These are phyloP conservation scores for Siniperca obscura DNA, from an alignment of 2,797 vertebrate species.

Conservation along the genomic window DNA sequence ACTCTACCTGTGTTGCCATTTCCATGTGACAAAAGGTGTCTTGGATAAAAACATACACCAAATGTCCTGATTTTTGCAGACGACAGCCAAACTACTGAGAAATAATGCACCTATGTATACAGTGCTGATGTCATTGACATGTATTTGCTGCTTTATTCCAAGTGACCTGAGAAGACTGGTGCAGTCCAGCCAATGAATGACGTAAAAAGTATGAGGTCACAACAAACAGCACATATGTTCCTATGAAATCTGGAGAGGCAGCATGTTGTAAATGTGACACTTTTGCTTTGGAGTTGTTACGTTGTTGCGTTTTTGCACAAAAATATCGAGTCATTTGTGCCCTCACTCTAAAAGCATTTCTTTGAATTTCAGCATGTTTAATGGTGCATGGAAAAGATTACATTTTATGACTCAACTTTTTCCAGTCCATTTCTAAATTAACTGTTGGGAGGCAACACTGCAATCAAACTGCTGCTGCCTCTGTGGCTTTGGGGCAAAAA, in stretches of 20 bases:
- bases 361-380: constrained; percentile 59
- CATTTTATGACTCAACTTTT: constrained; percentile 58
- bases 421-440: constrained; percentile 47
- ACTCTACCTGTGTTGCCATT: background rate
- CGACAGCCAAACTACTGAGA: background rate
- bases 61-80: background rate
- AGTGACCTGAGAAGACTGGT: background rate
- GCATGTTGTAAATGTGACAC: constrained; percentile 46
- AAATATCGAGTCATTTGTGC: constrained; percentile 42
- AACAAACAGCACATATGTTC: constrained; percentile 21
- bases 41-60: background rate
- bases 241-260: constrained; percentile 13
- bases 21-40: background rate
- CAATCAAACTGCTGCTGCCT: constrained; percentile 21
- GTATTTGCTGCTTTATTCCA: constrained; percentile 5
- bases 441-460: constrained; percentile 5
- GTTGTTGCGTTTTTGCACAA: constrained; percentile 20
- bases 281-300: constrained; percentile 5
- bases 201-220: constrained; percentile 4
- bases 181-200: constrained; percentile 8
- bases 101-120: background rate
- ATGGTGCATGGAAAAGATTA: constrained; percentile 55
- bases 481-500: background rate
- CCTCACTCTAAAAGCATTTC: constrained; percentile 28
- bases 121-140: constrained; percentile 4